Evolutionary conservation across 2,888 invertebrate species (phyloP).

Genomic region (Melitaea athalia): DNA sequence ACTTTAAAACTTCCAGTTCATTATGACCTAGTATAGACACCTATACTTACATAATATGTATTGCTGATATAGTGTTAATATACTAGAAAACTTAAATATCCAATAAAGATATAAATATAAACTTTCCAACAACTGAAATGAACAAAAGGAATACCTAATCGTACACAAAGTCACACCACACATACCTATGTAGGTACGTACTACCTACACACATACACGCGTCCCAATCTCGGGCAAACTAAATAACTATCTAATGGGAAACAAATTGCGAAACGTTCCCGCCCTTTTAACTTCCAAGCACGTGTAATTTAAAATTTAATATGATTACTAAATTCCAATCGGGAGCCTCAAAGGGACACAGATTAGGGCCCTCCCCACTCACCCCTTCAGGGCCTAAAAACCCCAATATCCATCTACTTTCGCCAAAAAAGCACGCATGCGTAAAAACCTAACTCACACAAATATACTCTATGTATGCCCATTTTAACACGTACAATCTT

Average conservation of each 20-base stretch:
- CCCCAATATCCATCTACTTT: conserved; percentile 79
- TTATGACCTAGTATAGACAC: no score
- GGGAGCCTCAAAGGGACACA: conserved; percentile 77
- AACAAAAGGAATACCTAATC: conserved; percentile 17
- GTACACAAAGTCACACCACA: conserved; percentile 14
- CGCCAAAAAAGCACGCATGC: conserved; percentile 77
- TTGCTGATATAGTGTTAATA: no score
- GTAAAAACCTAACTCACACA: conserved; percentile 75
- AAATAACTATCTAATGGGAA: conserved; percentile 72
- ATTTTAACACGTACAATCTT: conserved; percentile 58
- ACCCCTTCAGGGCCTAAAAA: conserved; percentile 69
- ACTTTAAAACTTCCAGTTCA: no score
- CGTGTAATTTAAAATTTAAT: conserved; percentile 82
- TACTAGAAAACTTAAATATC: not conserved
- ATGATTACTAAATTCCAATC: conserved; percentile 82
- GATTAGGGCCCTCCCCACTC: conserved; percentile 70
- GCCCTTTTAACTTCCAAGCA: conserved; percentile 70
- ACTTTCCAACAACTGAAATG: conserved; percentile 21
- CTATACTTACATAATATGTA: no score
- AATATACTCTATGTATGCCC: conserved; percentile 64
- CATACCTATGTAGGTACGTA: no score
- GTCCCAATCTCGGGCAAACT: conserved; percentile 41
- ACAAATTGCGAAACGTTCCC: conserved; percentile 63
- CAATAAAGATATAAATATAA: conserved; percentile 25
- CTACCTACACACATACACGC: conserved; percentile 10